phyloP scores from a whole-genome alignment of 1,140 invertebrate species.

The Berghia stephanieae region DNA sequence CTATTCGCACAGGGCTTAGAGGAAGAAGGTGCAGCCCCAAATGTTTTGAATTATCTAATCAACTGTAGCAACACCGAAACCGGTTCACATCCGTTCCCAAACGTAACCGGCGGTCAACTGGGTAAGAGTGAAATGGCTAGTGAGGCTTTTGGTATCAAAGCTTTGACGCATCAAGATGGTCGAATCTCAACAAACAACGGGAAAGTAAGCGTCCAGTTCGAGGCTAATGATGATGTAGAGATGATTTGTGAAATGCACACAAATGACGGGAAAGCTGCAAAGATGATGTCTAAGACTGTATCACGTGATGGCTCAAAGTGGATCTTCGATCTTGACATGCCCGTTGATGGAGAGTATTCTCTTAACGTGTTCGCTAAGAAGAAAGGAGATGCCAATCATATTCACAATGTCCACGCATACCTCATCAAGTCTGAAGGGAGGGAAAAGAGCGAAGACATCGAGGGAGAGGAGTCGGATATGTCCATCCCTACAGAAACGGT shows the following conservation, averaged over 20 bases:
- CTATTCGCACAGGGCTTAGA: conserved; percentile 55
- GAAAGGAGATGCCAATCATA: conserved; percentile 45
- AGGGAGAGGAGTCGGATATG: conserved; percentile 26
- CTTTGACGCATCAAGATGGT: conserved; percentile 47
- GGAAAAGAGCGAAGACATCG: conserved; percentile 30
- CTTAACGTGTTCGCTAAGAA: conserved; percentile 58
- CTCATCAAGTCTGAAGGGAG: conserved; percentile 53
- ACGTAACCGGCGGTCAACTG: conserved; percentile 50
- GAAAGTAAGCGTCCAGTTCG: conserved; percentile 44
- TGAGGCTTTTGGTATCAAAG: conserved; percentile 46
- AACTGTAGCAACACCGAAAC: conserved; percentile 42
- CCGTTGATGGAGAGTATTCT: conserved; percentile 57
- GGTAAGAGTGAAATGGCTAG: conserved; percentile 48
- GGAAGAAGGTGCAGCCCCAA: conserved; percentile 53
- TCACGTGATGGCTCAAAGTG: conserved; percentile 48
- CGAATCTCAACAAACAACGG: conserved; percentile 45
- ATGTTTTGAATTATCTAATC: conserved; percentile 62
- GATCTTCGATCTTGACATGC: conserved; percentile 56
- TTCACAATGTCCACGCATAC: conserved; percentile 59
- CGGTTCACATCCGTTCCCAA: conserved; percentile 53
- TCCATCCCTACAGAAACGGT: conserved; percentile 51
- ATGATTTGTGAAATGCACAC: conserved; percentile 58
- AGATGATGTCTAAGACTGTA: conserved; percentile 42
- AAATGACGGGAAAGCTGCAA: conserved; percentile 47
- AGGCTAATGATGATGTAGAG: conserved; percentile 48